phyloP scores from a whole-genome alignment of 2,113 vertebrate genomes.

The Chaetops frenatus region DNA sequence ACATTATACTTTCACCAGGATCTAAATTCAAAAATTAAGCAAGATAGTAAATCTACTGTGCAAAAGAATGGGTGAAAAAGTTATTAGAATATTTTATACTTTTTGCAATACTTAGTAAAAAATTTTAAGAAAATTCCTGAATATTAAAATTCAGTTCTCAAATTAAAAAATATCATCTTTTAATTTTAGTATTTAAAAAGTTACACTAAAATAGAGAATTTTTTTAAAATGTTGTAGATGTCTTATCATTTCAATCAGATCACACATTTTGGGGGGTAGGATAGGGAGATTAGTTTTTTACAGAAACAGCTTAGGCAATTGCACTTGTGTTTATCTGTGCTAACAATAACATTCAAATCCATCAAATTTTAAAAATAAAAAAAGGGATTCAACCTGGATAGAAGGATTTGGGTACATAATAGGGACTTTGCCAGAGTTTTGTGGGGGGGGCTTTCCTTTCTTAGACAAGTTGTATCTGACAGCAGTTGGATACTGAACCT shows the following conservation, averaged over 20 bases:
- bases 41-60: not conserved
- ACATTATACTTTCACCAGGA: not conserved
- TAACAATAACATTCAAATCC: not conserved
- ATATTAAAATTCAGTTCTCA: not conserved
- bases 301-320: not conserved
- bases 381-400: not conserved
- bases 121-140: not conserved
- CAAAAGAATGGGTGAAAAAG: not conserved
- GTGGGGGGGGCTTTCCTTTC: not conserved
- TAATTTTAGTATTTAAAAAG: not conserved
- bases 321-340: not conserved
- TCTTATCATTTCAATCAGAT: not conserved
- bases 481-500: not conserved
- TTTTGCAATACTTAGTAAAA: not conserved
- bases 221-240: not conserved
- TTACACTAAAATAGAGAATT: not conserved
- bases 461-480: not conserved
- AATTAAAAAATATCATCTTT: not conserved
- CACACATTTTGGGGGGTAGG: rapidly evolving
- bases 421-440: not conserved
- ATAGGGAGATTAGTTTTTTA: not conserved
- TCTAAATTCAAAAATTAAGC: not conserved
- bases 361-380: not conserved
- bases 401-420: not conserved
- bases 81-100: not conserved